These are phyloP conservation scores for Drosophila cardini DNA, from an alignment of 1,140 invertebrate species.

Conservation along the genomic window DNA sequence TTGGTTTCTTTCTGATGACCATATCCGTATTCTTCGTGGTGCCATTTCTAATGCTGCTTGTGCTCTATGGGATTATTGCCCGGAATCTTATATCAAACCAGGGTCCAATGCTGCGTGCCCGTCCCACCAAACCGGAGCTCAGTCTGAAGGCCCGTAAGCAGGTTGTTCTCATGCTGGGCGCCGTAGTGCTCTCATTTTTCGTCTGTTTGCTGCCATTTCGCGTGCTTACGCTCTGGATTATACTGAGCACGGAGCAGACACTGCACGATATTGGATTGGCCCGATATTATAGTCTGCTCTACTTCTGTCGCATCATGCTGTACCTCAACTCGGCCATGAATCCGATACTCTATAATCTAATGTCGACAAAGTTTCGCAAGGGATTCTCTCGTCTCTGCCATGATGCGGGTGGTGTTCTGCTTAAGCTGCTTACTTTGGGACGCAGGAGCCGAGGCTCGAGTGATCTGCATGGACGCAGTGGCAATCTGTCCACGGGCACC, in stretches of 20 bases:
- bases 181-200: slow-evolving; percentile 96
- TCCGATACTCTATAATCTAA: slow-evolving; percentile 95
- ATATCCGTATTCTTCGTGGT: slow-evolving; percentile 93
- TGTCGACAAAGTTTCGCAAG: slow-evolving; percentile 95
- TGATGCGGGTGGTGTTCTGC: slow-evolving; percentile 60
- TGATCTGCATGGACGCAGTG: slow-evolving; percentile 52
- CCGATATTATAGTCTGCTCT: slow-evolving; percentile 93
- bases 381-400: slow-evolving; percentile 90
- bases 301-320: slow-evolving; percentile 93
- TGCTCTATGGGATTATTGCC: slow-evolving; percentile 93
- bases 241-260: slow-evolving; percentile 89
- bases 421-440: slow-evolving; percentile 61
- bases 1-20: slow-evolving; percentile 91
- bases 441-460: slow-evolving; percentile 23
- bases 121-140: slow-evolving; percentile 85
- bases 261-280: slow-evolving; percentile 89
- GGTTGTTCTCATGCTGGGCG: slow-evolving; percentile 94
- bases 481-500: slow-evolving; percentile 57
- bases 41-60: slow-evolving; percentile 91
- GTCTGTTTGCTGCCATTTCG: slow-evolving; percentile 94
- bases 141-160: slow-evolving; percentile 89
- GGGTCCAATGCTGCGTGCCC: slow-evolving; percentile 87
- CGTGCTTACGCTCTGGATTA: slow-evolving; percentile 93
- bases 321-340: slow-evolving; percentile 96
- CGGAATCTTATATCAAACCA: slow-evolving; percentile 92